Base-by-base conservation (phyloP, 2,797 vertebrate genomes). In the Pelobates cultripes region DNA sequence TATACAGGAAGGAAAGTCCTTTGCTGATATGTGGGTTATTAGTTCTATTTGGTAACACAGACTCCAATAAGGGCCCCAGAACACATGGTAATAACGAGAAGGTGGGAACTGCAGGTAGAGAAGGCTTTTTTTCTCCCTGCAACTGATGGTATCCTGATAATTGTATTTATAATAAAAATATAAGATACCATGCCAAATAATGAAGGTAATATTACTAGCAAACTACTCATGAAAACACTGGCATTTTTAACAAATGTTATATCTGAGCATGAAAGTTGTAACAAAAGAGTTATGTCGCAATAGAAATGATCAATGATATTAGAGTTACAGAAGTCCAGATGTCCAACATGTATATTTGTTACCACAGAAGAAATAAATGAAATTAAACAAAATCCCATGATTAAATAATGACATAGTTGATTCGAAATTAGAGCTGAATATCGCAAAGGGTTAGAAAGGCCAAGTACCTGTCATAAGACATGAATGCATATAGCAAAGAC, bases 41-140 rank as follows among this genome's bases (percentile, higher is more conserved):
- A 8, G 10, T 85, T 28, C 61, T 75, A 28, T 84, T 80, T 61
- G 86, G 86, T 10, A 84, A 85, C 40, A 77, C 87, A 89, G 84
- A 67, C 41, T 13, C 17, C 40, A 67, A 76, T 68, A 67, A 76
- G 10, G 10, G 77, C 79, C 9, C 72, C 81, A 51, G 77, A 85
- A 80, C 81, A 85, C 4, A 86, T 79, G 3, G 8, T 82, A 44
- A 85, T 70, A 3, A 73, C 73, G 3, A 51, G 79, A 17, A 86
- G 12, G 44, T 85, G 85, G 41, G 61, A 84, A 86, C 8, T 61
- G 44, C 73, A 74, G 42, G 73, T 74, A 12, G 53, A 61, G 72
- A 89, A 89, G 60, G 87, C 86, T 69, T 88, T 90, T 77, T 70
- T 85, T 42, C 71, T 83, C 0, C 88, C 87, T 2, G 85, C 80